A percentile compares a stretch with the other conserved stretches of the same genome.
Conservation (phyloP, 35 echinoderm and acorn worm genomes). For the Lytechinus pictus region DNA sequence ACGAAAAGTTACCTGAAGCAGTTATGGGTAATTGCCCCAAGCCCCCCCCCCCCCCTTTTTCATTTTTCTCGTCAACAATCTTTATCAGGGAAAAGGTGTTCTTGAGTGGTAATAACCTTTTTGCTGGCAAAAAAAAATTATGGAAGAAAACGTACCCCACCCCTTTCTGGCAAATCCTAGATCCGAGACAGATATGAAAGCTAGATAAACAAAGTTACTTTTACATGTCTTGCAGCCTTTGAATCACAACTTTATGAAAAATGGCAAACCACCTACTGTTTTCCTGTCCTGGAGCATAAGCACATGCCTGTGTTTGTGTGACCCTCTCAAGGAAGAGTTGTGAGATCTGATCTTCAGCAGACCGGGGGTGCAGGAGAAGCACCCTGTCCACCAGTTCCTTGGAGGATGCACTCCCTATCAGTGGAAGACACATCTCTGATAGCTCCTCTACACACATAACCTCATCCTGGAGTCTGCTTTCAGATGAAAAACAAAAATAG, state of each 20-base stretch:
- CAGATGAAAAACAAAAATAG: neutral
- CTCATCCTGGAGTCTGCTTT: neutral
- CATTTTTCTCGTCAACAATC: no score
- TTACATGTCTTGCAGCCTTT: neutral
- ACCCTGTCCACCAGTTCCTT: neutral
- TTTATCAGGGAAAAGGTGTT: no score
- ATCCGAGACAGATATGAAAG: no score
- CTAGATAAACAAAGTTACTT: no score
- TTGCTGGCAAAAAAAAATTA: no score
- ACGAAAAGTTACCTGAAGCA: no score
- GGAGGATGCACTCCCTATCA: slow-evolving; percentile 8
- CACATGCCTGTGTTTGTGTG: slow-evolving; percentile 14
- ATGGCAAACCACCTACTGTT: neutral
- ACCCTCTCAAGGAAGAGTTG: slow-evolving; percentile 20
- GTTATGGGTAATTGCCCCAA: no score
- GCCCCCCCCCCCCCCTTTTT: no score
- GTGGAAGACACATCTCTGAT: slow-evolving; percentile 48
- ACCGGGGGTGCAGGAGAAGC: neutral
- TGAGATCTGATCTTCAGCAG: neutral
- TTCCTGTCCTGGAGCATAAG: neutral
- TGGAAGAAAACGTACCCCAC: no score
- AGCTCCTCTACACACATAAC: neutral
- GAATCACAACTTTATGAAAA: neutral
- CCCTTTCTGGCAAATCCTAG: no score
- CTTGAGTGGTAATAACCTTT: no score